phyloP scores from a whole-genome alignment of 2,797 vertebrate species.

The Psittacula echo region DNA sequence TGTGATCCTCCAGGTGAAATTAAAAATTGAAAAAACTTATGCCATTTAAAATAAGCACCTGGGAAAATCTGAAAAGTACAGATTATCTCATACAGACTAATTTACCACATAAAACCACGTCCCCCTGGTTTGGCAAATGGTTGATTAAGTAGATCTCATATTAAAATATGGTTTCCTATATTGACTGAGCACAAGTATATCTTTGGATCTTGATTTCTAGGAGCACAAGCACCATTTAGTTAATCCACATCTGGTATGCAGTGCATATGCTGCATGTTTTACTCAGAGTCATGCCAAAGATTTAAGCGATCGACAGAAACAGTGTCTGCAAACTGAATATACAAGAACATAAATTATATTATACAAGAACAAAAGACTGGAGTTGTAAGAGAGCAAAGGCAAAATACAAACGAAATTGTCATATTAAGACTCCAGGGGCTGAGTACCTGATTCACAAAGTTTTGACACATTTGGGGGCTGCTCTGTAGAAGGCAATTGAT shows the following conservation, averaged over 20 bases:
- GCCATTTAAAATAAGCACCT: not conserved
- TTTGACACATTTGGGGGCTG: not conserved
- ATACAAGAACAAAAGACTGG: not conserved
- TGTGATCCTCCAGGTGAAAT: not conserved
- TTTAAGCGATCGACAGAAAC: not conserved
- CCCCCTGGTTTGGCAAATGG: not conserved
- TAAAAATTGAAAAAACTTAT: not conserved
- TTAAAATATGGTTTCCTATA: not conserved
- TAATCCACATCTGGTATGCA: not conserved
- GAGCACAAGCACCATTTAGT: constrained; percentile 3
- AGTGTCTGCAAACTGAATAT: not conserved
- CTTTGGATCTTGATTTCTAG: constrained; percentile 15
- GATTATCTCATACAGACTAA: not conserved
- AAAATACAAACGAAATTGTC: not conserved
- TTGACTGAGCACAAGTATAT: not conserved
- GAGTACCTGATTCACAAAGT: not conserved
- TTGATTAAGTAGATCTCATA: not conserved
- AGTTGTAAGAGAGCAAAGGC: not conserved
- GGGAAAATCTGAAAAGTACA: not conserved
- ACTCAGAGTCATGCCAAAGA: not conserved
- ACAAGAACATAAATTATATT: not conserved
- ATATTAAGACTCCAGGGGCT: not conserved
- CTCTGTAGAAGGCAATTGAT: not conserved
- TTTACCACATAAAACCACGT: not conserved
- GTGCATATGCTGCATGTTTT: not conserved